Conservation (phyloP, 2,888 invertebrate genomes). For the Zele albiditarsus region DNA sequence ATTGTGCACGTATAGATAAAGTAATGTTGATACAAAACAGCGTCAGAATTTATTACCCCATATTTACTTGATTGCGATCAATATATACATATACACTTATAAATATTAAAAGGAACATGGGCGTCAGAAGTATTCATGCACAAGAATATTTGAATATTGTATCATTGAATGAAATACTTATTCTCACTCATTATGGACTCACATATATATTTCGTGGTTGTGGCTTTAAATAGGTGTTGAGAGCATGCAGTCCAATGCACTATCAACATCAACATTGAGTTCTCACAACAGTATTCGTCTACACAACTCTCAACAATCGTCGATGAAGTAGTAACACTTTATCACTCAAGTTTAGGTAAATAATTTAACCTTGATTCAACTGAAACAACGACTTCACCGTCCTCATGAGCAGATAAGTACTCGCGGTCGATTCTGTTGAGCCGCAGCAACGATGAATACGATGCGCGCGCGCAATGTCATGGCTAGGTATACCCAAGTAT, state of each 20-base stretch:
- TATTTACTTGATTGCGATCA: neutral
- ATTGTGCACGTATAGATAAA: neutral
- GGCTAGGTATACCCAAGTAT: slow-evolving; percentile 54
- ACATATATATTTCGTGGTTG: neutral
- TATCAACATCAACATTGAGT: neutral
- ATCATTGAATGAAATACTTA: neutral
- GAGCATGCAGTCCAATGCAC: neutral
- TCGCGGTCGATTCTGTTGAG: slow-evolving; percentile 58
- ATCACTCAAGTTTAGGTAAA: neutral
- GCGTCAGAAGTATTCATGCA: neutral
- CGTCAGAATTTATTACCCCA: neutral
- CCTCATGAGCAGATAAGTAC: slow-evolving; percentile 44
- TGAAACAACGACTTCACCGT: neutral
- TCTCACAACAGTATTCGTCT: neutral
- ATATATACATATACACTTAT: neutral
- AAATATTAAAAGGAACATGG: neutral
- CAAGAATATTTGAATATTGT: neutral
- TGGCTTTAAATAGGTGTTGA: neutral
- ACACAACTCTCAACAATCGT: neutral
- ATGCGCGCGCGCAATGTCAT: slow-evolving; percentile 66
- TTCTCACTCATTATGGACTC: neutral
- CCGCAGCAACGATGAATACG: slow-evolving; percentile 38
- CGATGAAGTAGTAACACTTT: neutral
- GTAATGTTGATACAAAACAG: neutral
- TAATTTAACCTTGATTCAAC: neutral